phyloP scores from a whole-genome alignment of 2,888 invertebrate species.

The Gonocerus acuteangulatus region DNA sequence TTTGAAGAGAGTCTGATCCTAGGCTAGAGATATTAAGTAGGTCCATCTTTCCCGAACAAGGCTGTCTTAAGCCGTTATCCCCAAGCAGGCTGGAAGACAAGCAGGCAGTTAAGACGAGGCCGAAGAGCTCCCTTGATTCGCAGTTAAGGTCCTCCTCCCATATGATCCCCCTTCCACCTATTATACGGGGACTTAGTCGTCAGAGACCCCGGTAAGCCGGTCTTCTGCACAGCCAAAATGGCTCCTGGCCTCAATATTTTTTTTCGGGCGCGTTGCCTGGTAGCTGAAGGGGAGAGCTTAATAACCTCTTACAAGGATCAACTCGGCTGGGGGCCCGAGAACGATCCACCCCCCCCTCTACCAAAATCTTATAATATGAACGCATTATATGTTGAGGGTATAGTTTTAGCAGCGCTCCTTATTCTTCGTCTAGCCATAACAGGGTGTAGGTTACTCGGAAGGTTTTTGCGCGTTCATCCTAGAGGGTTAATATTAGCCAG shows the following conservation, averaged over 20 bases:
- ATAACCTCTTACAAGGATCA: slow-evolving; percentile 19
- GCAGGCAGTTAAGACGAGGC: slow-evolving; percentile 5
- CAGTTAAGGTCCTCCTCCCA: slow-evolving; percentile 12
- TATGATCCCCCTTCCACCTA: slow-evolving; percentile 10
- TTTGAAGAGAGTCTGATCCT: too few species aligned
- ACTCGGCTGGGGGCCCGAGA: background rate
- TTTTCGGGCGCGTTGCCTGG: background rate
- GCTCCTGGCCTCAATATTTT: slow-evolving; percentile 7
- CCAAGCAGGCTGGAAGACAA: background rate
- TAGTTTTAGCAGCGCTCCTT: too few species aligned
- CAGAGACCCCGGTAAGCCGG: slow-evolving; percentile 4
- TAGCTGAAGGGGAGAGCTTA: slow-evolving; percentile 2
- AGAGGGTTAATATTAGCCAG: too few species aligned
- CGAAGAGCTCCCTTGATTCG: background rate
- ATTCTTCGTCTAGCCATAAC: too few species aligned
- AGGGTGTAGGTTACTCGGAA: too few species aligned
- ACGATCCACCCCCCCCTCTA: slow-evolving; percentile 1
- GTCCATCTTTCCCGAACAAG: too few species aligned
- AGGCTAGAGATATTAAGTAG: too few species aligned
- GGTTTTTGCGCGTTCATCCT: too few species aligned
- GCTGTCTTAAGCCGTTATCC: too few species aligned
- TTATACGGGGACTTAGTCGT: slow-evolving; percentile 21
- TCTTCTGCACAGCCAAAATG: slow-evolving; percentile 19
- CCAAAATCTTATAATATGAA: too few species aligned
- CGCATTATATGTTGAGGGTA: too few species aligned